Percentiles rank a stretch among this genome's conserved stretches.
These are phyloP conservation scores for Aurelia coerulea DNA, from an alignment of 30 jellyfish, hydroid and myxozoan genomes.

Conservation along the genomic window DNA sequence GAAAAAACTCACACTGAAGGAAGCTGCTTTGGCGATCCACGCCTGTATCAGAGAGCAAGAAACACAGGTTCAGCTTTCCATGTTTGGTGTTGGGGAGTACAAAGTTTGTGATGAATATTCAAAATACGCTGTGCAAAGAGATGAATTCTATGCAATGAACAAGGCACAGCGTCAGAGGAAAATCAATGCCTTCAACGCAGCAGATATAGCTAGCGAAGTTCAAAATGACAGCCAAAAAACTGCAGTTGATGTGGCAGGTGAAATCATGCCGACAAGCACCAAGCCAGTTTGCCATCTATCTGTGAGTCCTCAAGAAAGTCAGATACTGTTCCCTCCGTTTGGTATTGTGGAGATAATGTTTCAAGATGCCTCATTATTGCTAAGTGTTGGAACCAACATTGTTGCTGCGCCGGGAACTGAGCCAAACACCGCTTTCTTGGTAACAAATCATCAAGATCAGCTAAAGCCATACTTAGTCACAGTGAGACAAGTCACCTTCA, in stretches of 20 bases:
- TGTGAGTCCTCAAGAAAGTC: not conserved
- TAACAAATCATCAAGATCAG: not conserved
- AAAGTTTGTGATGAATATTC: slow-evolving; percentile 12
- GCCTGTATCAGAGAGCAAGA: slow-evolving; percentile 19
- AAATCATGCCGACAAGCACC: not conserved
- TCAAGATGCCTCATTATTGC: slow-evolving; percentile 6
- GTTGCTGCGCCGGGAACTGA: slow-evolving; percentile 22
- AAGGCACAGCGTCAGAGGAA: not conserved
- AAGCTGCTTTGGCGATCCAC: slow-evolving; percentile 10
- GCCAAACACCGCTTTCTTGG: not conserved
- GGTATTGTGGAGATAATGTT: not conserved
- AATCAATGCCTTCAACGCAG: not conserved
- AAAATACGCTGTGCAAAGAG: not conserved
- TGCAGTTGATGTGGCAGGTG: not conserved
- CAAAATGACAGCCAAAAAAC: not conserved
- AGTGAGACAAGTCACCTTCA: not conserved
- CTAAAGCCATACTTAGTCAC: not conserved
- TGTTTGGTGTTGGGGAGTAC: slow-evolving; percentile 5
- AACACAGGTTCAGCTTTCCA: not conserved
- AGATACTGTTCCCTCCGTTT: slow-evolving; percentile 12
- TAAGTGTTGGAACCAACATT: slow-evolving; percentile 7
- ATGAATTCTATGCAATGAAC: not conserved
- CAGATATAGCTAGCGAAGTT: not conserved
- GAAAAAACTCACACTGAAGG: slow-evolving; percentile 11
- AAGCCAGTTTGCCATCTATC: slow-evolving; percentile 1